phyloP scores from a whole-genome alignment of 1,140 invertebrate genomes.

The Zophobas atratus region DNA sequence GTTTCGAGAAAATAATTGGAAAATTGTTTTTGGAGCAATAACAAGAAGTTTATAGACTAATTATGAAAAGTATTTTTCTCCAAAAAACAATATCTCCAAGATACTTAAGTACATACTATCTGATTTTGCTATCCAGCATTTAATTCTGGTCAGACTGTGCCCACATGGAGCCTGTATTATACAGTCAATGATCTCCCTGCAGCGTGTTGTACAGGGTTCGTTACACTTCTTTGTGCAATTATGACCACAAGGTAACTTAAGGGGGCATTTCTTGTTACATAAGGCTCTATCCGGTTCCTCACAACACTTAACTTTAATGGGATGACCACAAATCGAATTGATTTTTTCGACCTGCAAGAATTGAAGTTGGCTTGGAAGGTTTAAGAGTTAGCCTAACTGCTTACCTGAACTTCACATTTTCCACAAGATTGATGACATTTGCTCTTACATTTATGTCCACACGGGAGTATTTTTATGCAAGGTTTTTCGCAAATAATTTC shows the following conservation, averaged over 20 bases:
- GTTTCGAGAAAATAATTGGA: too few species aligned
- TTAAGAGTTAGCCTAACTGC: conserved; percentile 1
- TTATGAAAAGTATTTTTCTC: too few species aligned
- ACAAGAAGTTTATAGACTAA: too few species aligned
- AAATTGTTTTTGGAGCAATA: too few species aligned
- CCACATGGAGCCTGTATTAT: conserved; percentile 66
- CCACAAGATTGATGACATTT: conserved; percentile 69
- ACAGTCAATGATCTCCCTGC: conserved; percentile 58
- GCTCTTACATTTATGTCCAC: conserved; percentile 70
- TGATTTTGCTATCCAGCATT: conserved; percentile 62
- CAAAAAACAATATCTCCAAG: too few species aligned
- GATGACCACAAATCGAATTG: conserved; percentile 68
- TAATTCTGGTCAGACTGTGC: conserved; percentile 66
- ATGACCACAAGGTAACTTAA: conserved; percentile 69
- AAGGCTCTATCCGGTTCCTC: conserved; percentile 54
- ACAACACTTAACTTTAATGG: conserved; percentile 64
- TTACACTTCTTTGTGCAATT: conserved; percentile 66
- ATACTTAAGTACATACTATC: too few species aligned
- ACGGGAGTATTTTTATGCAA: conserved; percentile 68
- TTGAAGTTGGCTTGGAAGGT: not conserved
- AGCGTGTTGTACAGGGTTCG: conserved; percentile 65
- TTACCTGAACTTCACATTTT: conserved; percentile 68
- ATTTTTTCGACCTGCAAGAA: conserved; percentile 68
- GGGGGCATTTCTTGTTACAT: conserved; percentile 67
- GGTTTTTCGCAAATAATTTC: conserved; percentile 66